Evolutionary conservation across 1,140 invertebrate species (phyloP).

Genomic region (Drosophila prosaltans): DNA sequence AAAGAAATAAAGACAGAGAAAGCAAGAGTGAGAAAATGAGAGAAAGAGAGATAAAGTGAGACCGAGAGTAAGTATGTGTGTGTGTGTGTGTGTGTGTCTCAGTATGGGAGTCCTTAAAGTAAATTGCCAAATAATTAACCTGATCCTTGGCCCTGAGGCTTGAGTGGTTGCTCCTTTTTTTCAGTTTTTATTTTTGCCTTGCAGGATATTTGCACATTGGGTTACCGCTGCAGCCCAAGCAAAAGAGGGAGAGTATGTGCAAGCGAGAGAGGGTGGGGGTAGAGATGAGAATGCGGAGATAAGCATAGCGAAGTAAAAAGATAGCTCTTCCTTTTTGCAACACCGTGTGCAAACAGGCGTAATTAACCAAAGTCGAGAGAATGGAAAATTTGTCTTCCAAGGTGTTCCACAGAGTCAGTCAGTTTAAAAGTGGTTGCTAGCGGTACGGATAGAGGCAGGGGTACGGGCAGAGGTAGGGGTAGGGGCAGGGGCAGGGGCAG

Average conservation of each 20-base stretch:
- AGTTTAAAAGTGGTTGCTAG: background rate
- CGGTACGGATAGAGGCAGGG: background rate
- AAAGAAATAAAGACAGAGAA: slow-evolving; percentile 16
- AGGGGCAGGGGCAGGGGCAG: background rate
- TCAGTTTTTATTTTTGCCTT: background rate
- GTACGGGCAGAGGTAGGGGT: background rate
- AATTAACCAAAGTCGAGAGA: slow-evolving; percentile 56
- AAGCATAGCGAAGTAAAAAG: slow-evolving; percentile 26
- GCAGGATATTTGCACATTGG: slow-evolving; percentile 55
- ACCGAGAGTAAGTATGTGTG: background rate
- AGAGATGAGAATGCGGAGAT: background rate
- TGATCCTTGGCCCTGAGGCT: slow-evolving; percentile 47
- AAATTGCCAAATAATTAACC: slow-evolving; percentile 69
- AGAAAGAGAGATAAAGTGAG: background rate
- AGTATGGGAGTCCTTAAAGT: slow-evolving; percentile 45
- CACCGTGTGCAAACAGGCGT: slow-evolving; percentile 53
- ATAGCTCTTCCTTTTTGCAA: slow-evolving; percentile 17
- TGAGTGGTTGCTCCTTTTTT: slow-evolving; percentile 62
- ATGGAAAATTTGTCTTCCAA: slow-evolving; percentile 4
- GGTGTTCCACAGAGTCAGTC: slow-evolving; percentile 8
- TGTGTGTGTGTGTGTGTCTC: background rate
- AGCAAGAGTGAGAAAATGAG: slow-evolving; percentile 8
- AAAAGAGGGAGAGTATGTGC: too few relatives aligned
- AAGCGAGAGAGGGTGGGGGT: too few relatives aligned
- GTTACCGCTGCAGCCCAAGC: slow-evolving; percentile 26